A percentile compares a stretch with the other conserved stretches of the same genome.
Conservation (phyloP, 2,113 vertebrate genomes). For the Notiomystis cincta region DNA sequence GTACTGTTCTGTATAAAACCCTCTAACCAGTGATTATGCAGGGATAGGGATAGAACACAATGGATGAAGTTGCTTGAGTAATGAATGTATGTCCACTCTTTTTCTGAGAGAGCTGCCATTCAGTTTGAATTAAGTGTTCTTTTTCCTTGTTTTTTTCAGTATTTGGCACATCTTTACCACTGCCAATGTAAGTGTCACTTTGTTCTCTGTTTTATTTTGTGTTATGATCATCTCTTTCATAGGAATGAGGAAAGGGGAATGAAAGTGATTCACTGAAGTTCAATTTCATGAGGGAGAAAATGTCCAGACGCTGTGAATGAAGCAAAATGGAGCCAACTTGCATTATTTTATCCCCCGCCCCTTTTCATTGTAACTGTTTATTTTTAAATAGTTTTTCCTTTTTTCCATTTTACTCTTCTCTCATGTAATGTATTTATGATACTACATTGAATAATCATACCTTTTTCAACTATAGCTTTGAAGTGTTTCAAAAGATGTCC, state of each 20-base stretch:
- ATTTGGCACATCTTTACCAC: background rate
- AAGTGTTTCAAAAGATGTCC: background rate
- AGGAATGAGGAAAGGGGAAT: background rate
- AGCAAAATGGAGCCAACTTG: background rate
- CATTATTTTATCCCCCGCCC: accelerated
- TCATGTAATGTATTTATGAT: background rate
- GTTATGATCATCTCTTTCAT: background rate
- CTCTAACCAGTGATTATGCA: background rate
- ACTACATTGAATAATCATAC: background rate
- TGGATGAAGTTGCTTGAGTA: background rate
- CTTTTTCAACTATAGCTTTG: background rate
- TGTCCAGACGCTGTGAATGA: background rate
- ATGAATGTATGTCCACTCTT: background rate
- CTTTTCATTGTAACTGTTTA: background rate
- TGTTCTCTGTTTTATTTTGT: background rate
- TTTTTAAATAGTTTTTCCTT: background rate
- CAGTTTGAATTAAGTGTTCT: background rate
- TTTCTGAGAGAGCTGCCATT: background rate
- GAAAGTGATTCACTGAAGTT: background rate
- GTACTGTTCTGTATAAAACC: background rate
- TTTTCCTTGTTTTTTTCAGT: background rate
- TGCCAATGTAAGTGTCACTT: background rate
- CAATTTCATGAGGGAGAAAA: background rate
- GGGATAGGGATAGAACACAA: background rate
- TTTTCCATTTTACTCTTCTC: background rate